Conservation (phyloP, 2,797 vertebrate genomes). For the Phataginus tricuspis region DNA sequence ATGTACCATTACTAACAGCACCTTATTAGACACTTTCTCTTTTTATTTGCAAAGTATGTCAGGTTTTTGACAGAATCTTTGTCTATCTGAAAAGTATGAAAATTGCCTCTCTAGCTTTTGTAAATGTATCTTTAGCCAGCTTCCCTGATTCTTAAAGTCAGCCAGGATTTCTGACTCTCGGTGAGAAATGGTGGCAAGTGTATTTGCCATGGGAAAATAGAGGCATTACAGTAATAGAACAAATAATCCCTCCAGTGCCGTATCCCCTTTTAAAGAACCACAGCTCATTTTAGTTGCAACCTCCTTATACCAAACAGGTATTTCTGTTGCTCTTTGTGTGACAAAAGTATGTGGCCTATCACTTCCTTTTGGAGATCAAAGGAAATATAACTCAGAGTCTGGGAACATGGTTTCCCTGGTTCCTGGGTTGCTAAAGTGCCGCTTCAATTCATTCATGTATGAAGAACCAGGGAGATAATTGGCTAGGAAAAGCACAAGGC, state of each 20-base stretch:
- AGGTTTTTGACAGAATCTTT: conserved; percentile 41
- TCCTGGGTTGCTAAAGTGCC: background rate
- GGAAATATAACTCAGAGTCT: conserved; percentile 20
- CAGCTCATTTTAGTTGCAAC: conserved; percentile 38
- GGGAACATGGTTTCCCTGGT: conserved; percentile 44
- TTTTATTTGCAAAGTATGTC: background rate
- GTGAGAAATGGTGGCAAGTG: background rate
- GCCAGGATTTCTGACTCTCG: conserved; percentile 21
- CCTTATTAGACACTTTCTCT: background rate
- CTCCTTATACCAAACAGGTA: conserved; percentile 39
- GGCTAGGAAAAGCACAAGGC: conserved; percentile 15
- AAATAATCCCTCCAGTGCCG: background rate
- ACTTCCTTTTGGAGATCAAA: conserved; percentile 65
- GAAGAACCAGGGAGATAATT: conserved; percentile 56
- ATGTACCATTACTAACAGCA: background rate
- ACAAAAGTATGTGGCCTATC: conserved; percentile 38
- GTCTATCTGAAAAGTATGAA: conserved; percentile 20
- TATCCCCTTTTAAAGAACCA: conserved; percentile 22
- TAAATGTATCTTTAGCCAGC: conserved; percentile 34
- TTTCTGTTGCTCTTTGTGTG: conserved; percentile 47
- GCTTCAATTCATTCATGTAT: conserved; percentile 54
- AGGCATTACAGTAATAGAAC: background rate
- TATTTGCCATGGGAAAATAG: conserved; percentile 43
- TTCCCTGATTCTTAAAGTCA: conserved; percentile 42
- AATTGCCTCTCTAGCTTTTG: background rate